Conservation (phyloP, 2,888 invertebrate genomes). For the Trichogramma evanescens region DNA sequence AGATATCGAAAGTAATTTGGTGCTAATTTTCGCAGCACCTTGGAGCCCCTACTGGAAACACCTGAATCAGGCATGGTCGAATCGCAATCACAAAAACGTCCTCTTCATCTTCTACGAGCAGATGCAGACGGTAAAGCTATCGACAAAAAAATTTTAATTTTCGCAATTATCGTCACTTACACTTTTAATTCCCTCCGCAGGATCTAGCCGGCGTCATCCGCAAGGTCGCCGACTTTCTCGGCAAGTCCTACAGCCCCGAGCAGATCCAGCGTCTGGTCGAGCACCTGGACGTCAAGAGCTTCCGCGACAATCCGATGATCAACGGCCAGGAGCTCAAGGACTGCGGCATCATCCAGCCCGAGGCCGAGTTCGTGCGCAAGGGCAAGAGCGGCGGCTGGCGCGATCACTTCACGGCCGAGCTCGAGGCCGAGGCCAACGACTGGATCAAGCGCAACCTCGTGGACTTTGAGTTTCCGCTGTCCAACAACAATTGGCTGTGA, state of each 20-base stretch:
- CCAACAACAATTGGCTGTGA: conserved; percentile 14
- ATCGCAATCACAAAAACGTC: conserved; percentile 60
- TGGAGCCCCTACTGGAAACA: conserved; percentile 77
- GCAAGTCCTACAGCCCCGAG: conserved; percentile 52
- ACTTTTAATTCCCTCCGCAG: conserved; percentile 42
- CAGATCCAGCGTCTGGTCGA: conserved; percentile 58
- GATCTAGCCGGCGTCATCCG: conserved; percentile 55
- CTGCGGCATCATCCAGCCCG: conserved; percentile 56
- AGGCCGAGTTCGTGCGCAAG: conserved; percentile 61
- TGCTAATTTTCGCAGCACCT: conserved; percentile 50
- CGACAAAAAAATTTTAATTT: not conserved
- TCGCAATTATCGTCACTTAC: not conserved
- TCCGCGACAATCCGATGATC: conserved; percentile 73
- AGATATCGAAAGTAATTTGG: not conserved
- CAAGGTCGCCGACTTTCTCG: conserved; percentile 58
- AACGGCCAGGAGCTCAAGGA: conserved; percentile 63
- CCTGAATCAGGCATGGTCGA: conserved; percentile 67
- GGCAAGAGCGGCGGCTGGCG: conserved; percentile 67
- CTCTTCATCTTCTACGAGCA: conserved; percentile 77
- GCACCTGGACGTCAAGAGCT: conserved; percentile 74
- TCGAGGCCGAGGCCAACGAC: conserved; percentile 59
- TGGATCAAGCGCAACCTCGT: conserved; percentile 64
- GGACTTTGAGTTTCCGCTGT: conserved; percentile 56
- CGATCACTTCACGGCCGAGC: conserved; percentile 62
- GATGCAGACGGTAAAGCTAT: conserved; percentile 55